A percentile compares a stretch with the other conserved stretches of the same genome.
Conservation (phyloP, 2,888 invertebrate genomes). For the Mellilla xanthometata region DNA sequence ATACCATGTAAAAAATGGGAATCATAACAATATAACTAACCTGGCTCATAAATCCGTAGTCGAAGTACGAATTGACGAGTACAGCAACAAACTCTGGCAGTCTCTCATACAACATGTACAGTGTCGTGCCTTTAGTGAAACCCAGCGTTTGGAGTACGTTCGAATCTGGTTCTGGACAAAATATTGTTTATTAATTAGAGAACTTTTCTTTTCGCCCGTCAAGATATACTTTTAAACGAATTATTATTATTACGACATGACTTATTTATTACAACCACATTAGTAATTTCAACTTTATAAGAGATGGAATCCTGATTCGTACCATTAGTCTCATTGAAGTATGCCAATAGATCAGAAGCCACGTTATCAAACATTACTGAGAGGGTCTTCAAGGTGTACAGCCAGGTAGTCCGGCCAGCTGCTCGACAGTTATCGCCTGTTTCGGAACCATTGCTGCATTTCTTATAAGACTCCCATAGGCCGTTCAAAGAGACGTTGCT, state of each 20-base stretch:
- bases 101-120: constrained; percentile 63
- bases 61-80: constrained; percentile 72
- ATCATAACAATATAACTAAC: constrained; percentile 48
- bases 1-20: too few species aligned
- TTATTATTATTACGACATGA: too few species aligned
- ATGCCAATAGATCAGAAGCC: constrained; percentile 55
- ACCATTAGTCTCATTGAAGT: constrained; percentile 69
- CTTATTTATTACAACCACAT: too few species aligned
- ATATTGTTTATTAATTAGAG: too few species aligned
- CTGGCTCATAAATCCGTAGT: constrained; percentile 74
- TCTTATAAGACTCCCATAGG: constrained; percentile 52
- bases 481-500: constrained; percentile 40
- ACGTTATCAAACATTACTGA: constrained; percentile 53
- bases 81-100: constrained; percentile 65
- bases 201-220: too few species aligned
- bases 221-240: too few species aligned
- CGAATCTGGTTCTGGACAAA: constrained; percentile 53
- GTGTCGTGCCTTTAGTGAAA: constrained; percentile 64
- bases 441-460: constrained; percentile 38
- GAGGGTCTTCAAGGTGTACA: constrained; percentile 51
- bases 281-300: too few species aligned
- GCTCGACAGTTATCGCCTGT: constrained; percentile 44
- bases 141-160: constrained; percentile 66
- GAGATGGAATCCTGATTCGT: constrained; percentile 26
- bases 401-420: constrained; percentile 51